Evolutionary conservation across 2,888 invertebrate species (phyloP), one percentile per base, ranked within the genome.

Genomic region (Perdita meconis): DNA sequence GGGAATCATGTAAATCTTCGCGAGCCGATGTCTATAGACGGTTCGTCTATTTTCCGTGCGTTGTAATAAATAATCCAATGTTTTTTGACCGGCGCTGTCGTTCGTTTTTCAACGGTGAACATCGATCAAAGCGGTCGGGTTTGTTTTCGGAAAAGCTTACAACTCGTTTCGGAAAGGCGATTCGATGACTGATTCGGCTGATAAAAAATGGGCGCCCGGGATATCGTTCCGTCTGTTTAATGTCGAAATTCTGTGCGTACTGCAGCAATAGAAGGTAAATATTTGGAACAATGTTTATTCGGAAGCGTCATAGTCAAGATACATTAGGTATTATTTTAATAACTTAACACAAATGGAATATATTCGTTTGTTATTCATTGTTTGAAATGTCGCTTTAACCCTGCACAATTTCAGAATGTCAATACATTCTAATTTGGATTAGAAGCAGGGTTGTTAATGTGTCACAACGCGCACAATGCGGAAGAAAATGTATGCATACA

Each of bases 1-100:
- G 10, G 61, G 56, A 61, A 44, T 26, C 67, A 6, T 60, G 75
- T 64, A 74, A 75, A 77, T 75, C 75, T 59, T 77, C 53, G n/a
- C 47, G 24, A 6, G 74, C 57, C 26, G 51, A 61, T 74, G 75
- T 56, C 60, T 42, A 76, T 56, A 56, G 42, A 55, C 60, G 24
- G 26, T 47, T 38, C 59, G 60, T 50, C 61, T 74, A 57, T 74
- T 66, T 51, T 63, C 66, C 53, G 57, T 61, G 51, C 55, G 59
- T 6, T 50, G 74, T 63, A 63, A 74, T 76, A 74, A 74, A 76
- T 63, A 74, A 66, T 74, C 61, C 47, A 10, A 22, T 22, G 34
- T 44, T 53, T 19, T 36, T 36, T 12, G 19, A 1, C 19, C 34
- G 1, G n/a, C 44, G 30, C 19, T 5, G 19, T 47, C 26, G 50